Percentiles rank a stretch among this genome's conserved stretches.
Evolutionary conservation across 2,888 invertebrate genomes (phyloP).

Genomic region (Troides aeacus): DNA sequence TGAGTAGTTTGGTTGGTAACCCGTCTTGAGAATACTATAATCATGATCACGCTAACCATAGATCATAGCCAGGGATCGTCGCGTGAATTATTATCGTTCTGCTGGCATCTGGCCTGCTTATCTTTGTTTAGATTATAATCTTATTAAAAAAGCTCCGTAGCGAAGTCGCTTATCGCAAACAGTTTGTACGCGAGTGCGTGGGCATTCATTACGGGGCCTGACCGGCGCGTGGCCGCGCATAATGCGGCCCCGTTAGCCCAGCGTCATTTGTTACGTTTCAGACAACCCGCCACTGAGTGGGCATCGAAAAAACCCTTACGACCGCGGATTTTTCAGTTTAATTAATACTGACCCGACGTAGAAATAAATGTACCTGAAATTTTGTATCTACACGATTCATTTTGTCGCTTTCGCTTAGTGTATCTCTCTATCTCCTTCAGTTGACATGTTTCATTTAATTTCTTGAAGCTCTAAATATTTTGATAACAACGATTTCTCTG

Average conservation of each 20-base stretch:
- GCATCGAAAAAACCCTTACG: conserved; percentile 15
- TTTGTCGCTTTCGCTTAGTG: too few species aligned
- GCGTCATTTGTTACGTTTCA: conserved; percentile 61
- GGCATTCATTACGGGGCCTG: conserved; percentile 40
- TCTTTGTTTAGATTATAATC: conserved; percentile 21
- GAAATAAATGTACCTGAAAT: too few species aligned
- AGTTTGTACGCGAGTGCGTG: conserved; percentile 49
- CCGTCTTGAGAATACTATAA: too few species aligned
- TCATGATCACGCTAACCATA: too few species aligned
- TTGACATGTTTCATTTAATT: too few species aligned
- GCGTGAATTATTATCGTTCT: too few species aligned
- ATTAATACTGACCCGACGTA: neutral
- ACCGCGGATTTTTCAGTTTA: conserved; percentile 16
- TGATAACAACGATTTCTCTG: too few species aligned
- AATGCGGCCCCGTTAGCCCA: conserved; percentile 40
- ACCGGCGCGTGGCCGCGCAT: conserved; percentile 38
- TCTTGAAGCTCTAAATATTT: too few species aligned
- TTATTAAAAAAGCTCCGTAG: conserved; percentile 32
- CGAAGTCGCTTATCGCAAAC: conserved; percentile 57
- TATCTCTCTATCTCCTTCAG: too few species aligned
- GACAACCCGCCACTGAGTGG: conserved; percentile 18
- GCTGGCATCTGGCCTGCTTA: neutral
- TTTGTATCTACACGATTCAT: too few species aligned
- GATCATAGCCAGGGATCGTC: too few species aligned
- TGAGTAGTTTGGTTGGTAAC: too few species aligned